These are phyloP conservation scores for Pelusios castaneus DNA, from an alignment of 2,113 vertebrate species.

Conservation along the genomic window DNA sequence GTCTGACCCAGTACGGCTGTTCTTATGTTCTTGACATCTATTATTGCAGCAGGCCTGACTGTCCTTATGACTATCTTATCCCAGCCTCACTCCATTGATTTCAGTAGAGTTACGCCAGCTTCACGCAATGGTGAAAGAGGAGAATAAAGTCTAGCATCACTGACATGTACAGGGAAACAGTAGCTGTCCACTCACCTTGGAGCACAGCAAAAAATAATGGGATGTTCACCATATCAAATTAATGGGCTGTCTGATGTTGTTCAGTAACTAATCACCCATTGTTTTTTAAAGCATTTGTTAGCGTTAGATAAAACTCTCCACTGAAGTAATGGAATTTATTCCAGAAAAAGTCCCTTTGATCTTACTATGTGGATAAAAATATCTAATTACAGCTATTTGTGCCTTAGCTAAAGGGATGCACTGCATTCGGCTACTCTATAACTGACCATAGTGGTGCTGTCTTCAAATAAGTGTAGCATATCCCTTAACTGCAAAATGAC, in stretches of 20 bases:
- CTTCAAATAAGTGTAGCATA: neutral
- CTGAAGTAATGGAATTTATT: neutral
- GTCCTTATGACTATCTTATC: neutral
- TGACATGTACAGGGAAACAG: neutral
- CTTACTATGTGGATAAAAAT: neutral
- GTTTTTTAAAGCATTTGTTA: neutral
- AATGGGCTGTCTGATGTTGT: neutral
- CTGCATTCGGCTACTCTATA: neutral
- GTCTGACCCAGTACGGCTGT: no score
- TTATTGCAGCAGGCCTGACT: neutral
- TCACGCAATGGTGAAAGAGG: neutral
- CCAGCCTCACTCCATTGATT: neutral
- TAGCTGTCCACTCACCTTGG: slow-evolving; percentile 3
- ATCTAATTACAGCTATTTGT: neutral
- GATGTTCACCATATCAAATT: neutral
- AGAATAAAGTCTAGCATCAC: neutral
- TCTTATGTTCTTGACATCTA: neutral
- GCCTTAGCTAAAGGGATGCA: neutral
- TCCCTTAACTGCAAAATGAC: slow-evolving; percentile 18
- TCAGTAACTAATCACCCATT: neutral
- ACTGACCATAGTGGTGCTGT: neutral
- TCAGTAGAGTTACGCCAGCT: neutral
- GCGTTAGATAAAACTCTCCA: neutral
- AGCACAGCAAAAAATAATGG: neutral
- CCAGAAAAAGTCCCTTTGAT: neutral